Conservation (phyloP, 2,797 vertebrate genomes). For the Alcedo quadribrachys region DNA sequence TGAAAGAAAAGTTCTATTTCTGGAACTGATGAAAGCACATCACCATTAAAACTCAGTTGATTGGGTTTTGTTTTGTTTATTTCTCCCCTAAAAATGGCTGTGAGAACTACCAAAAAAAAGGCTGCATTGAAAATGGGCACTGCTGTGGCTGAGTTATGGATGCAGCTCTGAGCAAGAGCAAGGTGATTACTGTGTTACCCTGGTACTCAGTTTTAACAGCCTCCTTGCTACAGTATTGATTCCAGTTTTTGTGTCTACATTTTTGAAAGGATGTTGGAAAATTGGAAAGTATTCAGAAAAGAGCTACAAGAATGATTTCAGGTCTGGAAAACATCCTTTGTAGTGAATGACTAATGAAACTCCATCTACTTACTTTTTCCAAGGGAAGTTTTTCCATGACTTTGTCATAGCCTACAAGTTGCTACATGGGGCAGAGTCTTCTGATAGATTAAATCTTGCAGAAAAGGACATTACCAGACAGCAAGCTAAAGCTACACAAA, state of each 20-base stretch:
- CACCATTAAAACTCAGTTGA: background rate
- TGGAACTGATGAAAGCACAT: background rate
- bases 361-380: conserved; percentile 66
- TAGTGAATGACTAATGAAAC: conserved; percentile 68
- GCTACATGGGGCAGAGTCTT: conserved; percentile 52
- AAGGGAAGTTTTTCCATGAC: conserved; percentile 58
- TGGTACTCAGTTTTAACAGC: background rate
- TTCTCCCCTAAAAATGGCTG: background rate
- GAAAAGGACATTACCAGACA: conserved; percentile 30
- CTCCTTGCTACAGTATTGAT: background rate
- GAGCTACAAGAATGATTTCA: conserved; percentile 64
- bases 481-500: background rate
- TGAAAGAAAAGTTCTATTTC: background rate
- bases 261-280: conserved; percentile 56
- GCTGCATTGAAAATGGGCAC: background rate
- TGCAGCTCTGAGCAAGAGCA: background rate
- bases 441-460: conserved; percentile 61
- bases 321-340: conserved; percentile 70
- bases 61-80: background rate
- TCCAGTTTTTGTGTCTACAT: background rate
- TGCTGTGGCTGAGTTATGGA: background rate
- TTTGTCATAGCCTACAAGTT: conserved; percentile 67
- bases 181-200: background rate
- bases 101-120: background rate
- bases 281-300: conserved; percentile 60